phyloP scores from a whole-genome alignment of 2,113 vertebrate species.

The Chaetops frenatus region DNA sequence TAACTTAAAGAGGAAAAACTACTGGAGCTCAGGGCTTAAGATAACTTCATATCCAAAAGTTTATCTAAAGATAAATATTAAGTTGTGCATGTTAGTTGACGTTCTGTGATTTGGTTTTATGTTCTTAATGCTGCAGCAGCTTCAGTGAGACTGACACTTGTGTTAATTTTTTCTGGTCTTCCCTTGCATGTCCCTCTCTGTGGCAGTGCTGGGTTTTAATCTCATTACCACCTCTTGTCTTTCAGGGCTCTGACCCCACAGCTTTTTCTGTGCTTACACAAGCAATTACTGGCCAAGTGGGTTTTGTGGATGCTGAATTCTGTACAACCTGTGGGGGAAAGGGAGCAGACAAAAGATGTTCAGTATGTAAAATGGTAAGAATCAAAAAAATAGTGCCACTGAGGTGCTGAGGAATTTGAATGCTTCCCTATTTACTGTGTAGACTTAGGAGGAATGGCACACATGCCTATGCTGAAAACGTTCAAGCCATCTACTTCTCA shows the following conservation, averaged over 20 bases:
- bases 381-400: background rate
- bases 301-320: slow-evolving; percentile 95
- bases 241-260: slow-evolving; percentile 90
- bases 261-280: slow-evolving; percentile 95
- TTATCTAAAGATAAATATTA: background rate
- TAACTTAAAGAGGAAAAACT: background rate
- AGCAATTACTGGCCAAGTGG: slow-evolving; percentile 95
- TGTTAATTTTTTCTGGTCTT: background rate
- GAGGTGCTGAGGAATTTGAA: background rate
- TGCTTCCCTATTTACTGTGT: background rate
- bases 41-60: background rate
- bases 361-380: slow-evolving; percentile 94
- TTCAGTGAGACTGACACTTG: background rate
- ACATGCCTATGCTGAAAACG: background rate
- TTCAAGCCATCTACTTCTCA: background rate
- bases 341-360: slow-evolving; percentile 92
- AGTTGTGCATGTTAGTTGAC: background rate
- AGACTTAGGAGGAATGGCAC: background rate
- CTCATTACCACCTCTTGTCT: background rate
- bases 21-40: background rate
- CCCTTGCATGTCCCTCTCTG: rapidly evolving
- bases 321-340: slow-evolving; percentile 96
- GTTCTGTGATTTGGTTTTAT: background rate
- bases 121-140: background rate
- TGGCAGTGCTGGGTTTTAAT: background rate